These are phyloP conservation scores for Apantesis nais DNA, from an alignment of 2,888 invertebrate species.

Conservation along the genomic window DNA sequence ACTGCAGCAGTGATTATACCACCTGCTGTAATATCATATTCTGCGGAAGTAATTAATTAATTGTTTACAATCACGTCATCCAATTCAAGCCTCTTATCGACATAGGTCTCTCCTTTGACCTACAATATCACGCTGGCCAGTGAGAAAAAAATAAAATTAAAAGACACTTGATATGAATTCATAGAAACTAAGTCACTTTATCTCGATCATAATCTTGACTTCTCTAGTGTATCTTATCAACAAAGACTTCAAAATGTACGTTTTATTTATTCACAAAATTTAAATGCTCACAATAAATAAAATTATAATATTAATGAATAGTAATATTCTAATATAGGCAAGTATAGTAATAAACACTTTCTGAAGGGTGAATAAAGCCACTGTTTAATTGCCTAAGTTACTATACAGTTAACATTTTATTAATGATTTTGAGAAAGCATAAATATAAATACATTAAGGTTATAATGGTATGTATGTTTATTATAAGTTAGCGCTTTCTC, in stretches of 20 bases:
- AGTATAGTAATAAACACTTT: background rate
- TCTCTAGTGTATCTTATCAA: conserved; percentile 1
- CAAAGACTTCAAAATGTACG: background rate
- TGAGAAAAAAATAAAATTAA: too few relatives aligned
- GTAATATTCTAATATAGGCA: background rate
- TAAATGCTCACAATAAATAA: background rate
- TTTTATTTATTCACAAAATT: background rate
- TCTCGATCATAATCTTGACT: background rate
- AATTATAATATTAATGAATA: background rate
- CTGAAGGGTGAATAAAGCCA: background rate
- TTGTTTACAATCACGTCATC: too few relatives aligned
- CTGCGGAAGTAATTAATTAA: too few relatives aligned
- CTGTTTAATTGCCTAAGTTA: background rate
- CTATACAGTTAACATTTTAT: background rate
- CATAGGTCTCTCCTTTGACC: too few relatives aligned
- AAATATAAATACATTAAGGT: background rate
- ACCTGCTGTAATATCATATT: too few relatives aligned
- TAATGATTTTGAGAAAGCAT: background rate
- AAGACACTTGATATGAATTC: background rate
- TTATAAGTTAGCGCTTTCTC: background rate
- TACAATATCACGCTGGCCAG: too few relatives aligned
- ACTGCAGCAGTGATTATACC: too few relatives aligned
- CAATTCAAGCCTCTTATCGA: too few relatives aligned
- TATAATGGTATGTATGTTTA: background rate
- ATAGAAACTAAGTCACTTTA: background rate